Evolutionary conservation across 2,888 invertebrate species (phyloP), one percentile per base, ranked within the genome.

Genomic region (Ceratothoa steindachneri): DNA sequence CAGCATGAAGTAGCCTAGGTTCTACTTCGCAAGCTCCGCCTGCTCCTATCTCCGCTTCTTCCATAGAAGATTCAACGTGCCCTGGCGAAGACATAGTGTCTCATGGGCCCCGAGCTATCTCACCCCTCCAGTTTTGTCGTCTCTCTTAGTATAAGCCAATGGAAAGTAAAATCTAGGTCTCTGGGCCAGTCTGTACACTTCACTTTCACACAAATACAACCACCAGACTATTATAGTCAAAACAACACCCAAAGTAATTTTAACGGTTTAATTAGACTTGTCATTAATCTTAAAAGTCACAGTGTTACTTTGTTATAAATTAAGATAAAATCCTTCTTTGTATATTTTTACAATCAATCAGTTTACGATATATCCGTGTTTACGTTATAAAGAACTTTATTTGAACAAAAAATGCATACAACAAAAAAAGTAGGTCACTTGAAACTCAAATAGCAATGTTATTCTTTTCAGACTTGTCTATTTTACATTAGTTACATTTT

Each of bases 121-220:
- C 41, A 41, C 41, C 41, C 41, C 41, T 41, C 41, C 41, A 41
- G 41, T 41, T 41, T 41, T 41, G 41, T 15, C 15, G 41, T 41
- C 41, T 41, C 41, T 41, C 41, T 15, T 9, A 41, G 41, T 41
- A 5, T 41, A 41, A 41, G 41, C 41, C 41, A 41, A 41, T 65
- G 72, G 72, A 75, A 75, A 72, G 75, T 68, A 75, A 75, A 75
- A 75, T 72, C 72, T 75, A 69, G 75, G 75, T 75, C 75, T 75
- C 53, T 75, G 72, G 75, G 75, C 75, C 75, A 75, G 67, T 55
- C 69, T 69, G 60, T 69, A 75, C 75, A 75, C 75, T 75, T 75
- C 75, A 75, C 75, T 75, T 75, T 75, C 75, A 75, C 75, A 75
- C 72, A 72, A 65, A 75, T 69, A 75, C 75, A 75, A 72, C 75